phyloP scores from a whole-genome alignment of 2,888 invertebrate genomes.

The Eristalis tenax region DNA sequence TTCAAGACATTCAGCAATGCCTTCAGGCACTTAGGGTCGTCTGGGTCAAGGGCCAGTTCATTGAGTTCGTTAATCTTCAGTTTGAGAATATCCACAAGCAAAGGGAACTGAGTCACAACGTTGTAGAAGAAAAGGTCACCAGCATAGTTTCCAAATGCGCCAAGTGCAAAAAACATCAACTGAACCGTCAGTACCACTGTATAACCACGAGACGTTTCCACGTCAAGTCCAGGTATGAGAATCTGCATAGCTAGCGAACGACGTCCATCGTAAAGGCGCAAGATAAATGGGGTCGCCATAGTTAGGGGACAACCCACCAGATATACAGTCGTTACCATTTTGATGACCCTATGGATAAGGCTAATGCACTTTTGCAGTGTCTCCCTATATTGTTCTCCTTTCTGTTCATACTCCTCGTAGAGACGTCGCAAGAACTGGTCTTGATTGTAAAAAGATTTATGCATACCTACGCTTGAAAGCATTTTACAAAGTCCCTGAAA shows the following conservation, averaged over 20 bases:
- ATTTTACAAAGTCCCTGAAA: neutral
- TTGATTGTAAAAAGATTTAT: neutral
- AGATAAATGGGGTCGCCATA: constrained; percentile 34
- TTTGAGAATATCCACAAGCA: constrained; percentile 73
- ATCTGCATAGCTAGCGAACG: constrained; percentile 72
- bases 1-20: constrained; percentile 65
- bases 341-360: neutral
- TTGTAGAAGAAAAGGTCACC: constrained; percentile 73
- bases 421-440: neutral
- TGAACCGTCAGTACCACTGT: constrained; percentile 67
- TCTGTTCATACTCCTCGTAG: neutral
- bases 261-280: constrained; percentile 28
- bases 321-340: neutral
- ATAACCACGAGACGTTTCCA: constrained; percentile 67
- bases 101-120: constrained; percentile 62
- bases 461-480: neutral
- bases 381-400: neutral
- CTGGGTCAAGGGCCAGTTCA: constrained; percentile 8
- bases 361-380: neutral
- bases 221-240: constrained; percentile 73
- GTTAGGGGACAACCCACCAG: neutral
- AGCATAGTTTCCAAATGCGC: constrained; percentile 72
- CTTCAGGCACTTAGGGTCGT: neutral
- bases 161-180: constrained; percentile 44
- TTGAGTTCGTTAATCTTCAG: constrained; percentile 73